phyloP scores from a whole-genome alignment of 1,140 invertebrate species.

The Drosophila arawakana region DNA sequence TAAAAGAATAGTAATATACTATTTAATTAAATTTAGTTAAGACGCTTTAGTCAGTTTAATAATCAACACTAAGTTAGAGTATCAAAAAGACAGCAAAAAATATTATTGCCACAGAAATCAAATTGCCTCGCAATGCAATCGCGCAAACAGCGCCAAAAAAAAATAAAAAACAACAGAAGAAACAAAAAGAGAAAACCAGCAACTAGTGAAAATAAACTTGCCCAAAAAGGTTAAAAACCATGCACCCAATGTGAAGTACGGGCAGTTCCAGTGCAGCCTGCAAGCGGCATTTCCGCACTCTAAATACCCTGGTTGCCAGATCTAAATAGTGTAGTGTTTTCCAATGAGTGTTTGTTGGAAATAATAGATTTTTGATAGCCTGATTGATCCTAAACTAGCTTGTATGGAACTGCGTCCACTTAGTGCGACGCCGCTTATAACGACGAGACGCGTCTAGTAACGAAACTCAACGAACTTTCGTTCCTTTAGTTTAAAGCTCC shows the following conservation, averaged over 20 bases:
- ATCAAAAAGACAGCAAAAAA: conserved; percentile 26
- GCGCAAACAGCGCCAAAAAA: conserved; percentile 37
- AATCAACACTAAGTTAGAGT: not conserved
- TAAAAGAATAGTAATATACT: too few relatives aligned
- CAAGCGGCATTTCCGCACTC: not conserved
- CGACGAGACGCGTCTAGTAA: too few relatives aligned
- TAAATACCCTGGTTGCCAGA: not conserved
- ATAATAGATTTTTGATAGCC: too few relatives aligned
- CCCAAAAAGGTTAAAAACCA: conserved; percentile 67
- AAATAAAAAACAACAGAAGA: conserved; percentile 45
- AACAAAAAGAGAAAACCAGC: conserved; percentile 33
- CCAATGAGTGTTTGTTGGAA: too few relatives aligned
- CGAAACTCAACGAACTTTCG: too few relatives aligned
- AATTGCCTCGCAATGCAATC: conserved; percentile 30
- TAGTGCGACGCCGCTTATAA: too few relatives aligned
- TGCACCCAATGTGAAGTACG: conserved; percentile 50
- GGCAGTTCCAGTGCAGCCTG: not conserved
- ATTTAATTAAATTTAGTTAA: too few relatives aligned
- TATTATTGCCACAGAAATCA: conserved; percentile 20
- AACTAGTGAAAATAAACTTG: conserved; percentile 60
- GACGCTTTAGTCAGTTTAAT: not conserved
- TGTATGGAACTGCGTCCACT: too few relatives aligned
- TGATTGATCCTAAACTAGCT: too few relatives aligned
- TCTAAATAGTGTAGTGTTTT: too few relatives aligned
- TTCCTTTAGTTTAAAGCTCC: too few relatives aligned